Percentiles rank a stretch among this genome's conserved stretches.
phyloP scores from a whole-genome alignment of 35 echinoderm and acorn worm species.

The Eucidaris tribuloides region DNA sequence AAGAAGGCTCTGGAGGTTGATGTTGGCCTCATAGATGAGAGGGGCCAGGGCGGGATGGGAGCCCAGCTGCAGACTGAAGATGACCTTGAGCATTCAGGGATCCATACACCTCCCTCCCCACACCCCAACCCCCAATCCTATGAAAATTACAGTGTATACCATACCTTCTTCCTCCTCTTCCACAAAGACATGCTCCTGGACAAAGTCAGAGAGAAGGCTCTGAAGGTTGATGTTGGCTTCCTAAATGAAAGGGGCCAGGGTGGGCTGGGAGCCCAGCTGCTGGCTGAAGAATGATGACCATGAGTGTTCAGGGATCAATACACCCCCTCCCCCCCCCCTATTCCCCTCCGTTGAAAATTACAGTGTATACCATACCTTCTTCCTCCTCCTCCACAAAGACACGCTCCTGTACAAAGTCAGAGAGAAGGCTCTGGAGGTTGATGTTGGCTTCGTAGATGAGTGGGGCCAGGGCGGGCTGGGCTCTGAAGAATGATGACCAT shows the following conservation, averaged over 20 bases:
- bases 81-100: slow-evolving; percentile 83
- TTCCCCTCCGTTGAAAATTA: no score
- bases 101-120: no score
- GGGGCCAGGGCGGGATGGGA: slow-evolving; percentile 36
- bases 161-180: slow-evolving; percentile 88
- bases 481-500: no score
- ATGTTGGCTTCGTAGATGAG: slow-evolving; percentile 73
- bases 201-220: slow-evolving; percentile 70
- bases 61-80: slow-evolving; percentile 78
- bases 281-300: slow-evolving; percentile 73
- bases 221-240: slow-evolving; percentile 67
- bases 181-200: slow-evolving; percentile 86
- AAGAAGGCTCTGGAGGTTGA: slow-evolving; percentile 76
- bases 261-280: slow-evolving; percentile 42
- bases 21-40: slow-evolving; percentile 69
- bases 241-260: slow-evolving; percentile 46
- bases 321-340: no score
- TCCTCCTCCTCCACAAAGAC: slow-evolving; percentile 97
- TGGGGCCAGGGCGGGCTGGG: slow-evolving; percentile 33
- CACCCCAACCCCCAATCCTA: no score
- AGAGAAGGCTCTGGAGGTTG: slow-evolving; percentile 75
- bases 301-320: no score
- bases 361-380: no score
- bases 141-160: no score
- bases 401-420: slow-evolving; percentile 93